Evolutionary conservation across 2,113 vertebrate species (phyloP), one percentile per base, ranked within the genome.

Genomic region (Anas platyrhynchos): DNA sequence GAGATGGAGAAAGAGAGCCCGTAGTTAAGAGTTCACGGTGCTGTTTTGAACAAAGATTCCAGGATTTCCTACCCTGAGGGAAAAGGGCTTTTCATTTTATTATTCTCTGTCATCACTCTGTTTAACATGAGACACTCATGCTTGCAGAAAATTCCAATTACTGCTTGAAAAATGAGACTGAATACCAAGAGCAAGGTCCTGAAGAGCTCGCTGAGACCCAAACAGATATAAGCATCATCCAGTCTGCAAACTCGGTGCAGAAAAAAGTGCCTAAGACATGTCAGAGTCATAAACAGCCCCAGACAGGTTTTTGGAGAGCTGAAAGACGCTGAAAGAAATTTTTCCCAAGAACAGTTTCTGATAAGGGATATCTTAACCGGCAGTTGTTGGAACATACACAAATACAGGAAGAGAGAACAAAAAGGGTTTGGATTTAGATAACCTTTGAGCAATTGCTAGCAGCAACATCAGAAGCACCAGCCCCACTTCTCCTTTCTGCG

Each of bases 61-160:
- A 61, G 62, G n/a, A 86, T 48, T 94, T 92, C 93, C 89, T 91
- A 56, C 88, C 86, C 95, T 58, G 68, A 80, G 34, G 61, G 46
- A 78, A 84, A 94, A 75, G 43, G 55, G 34, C 69, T 81, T 96
- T 94, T 75, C 68, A 87, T 85, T 88, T 74, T 76, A 66, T 41
- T 83, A 82, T 86, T 96, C 76, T 91, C 91, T 73, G 50, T 62
- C 83, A 94, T 89, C 73, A 83, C 48, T 55, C 77, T 86, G 20
- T 87, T 94, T 91, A 94, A 93, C 61, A 73, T 31, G 74, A 95
- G 67, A 74, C 72, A 83, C 12, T 87, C 32, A 9, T 15, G 46
- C 67, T 91, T 76, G 50, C 66, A 89, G 93, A 89, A 96, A 95
- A 96, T 94, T 89, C 76, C 85, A 92, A 82, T 94, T 89, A 72